phyloP scores from a whole-genome alignment of 2,888 invertebrate genomes.

The Quadroppia sp. region DNA sequence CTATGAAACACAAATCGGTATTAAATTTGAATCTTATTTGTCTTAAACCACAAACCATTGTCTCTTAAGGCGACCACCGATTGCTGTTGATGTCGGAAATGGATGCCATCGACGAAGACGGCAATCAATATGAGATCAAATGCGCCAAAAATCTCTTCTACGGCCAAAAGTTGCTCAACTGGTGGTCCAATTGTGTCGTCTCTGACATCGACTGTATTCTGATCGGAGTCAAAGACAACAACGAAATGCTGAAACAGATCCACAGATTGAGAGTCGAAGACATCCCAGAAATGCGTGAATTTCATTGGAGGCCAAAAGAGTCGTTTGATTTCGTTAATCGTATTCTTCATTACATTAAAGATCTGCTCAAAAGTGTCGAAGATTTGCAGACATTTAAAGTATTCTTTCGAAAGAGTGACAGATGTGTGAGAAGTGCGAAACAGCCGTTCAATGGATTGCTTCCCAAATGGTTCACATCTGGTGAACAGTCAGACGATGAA shows the following conservation, averaged over 20 bases:
- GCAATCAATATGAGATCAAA: slow-evolving; percentile 14
- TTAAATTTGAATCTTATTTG: neutral
- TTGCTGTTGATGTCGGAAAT: slow-evolving; percentile 26
- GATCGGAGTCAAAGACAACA: neutral
- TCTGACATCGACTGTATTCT: slow-evolving; percentile 12
- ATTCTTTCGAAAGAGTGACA: too few relatives aligned
- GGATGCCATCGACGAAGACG: slow-evolving; percentile 28
- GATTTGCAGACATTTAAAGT: too few relatives aligned
- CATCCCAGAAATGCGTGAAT: neutral
- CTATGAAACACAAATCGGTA: slow-evolving; percentile 11
- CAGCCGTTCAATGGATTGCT: too few relatives aligned
- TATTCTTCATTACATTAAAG: too few relatives aligned
- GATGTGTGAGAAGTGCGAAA: too few relatives aligned
- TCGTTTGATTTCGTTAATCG: slow-evolving; percentile 16
- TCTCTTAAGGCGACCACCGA: slow-evolving; percentile 9
- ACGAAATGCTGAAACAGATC: neutral
- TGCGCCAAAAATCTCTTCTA: neutral
- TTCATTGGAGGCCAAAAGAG: neutral
- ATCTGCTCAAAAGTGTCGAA: too few relatives aligned
- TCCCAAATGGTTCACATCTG: too few relatives aligned
- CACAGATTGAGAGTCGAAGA: neutral
- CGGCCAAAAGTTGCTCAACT: slow-evolving; percentile 14
- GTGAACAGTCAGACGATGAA: too few relatives aligned
- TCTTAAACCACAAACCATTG: neutral
- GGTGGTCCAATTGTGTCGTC: slow-evolving; percentile 25